These are phyloP conservation scores for Oceanodroma leucorhoa DNA, from an alignment of 2,797 vertebrate species.

Conservation along the genomic window DNA sequence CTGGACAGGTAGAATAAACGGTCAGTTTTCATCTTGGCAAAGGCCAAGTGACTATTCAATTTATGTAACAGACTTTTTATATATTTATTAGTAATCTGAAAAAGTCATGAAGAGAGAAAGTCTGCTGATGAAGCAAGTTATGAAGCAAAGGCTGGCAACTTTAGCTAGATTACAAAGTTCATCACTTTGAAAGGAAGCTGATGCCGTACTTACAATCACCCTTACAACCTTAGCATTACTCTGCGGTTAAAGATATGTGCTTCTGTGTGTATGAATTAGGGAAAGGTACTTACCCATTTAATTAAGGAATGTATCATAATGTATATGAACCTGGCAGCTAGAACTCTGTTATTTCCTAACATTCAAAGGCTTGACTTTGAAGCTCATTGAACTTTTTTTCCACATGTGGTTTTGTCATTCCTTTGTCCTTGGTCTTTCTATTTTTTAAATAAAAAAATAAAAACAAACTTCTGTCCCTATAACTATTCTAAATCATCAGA, in stretches of 20 bases:
- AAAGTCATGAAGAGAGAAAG: not conserved
- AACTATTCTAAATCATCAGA: not conserved
- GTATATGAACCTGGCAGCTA: not conserved
- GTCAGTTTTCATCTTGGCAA: constrained; percentile 4
- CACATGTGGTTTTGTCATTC: not conserved
- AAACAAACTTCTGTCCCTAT: not conserved
- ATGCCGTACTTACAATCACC: not conserved
- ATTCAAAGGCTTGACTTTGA: not conserved
- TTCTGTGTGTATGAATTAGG: not conserved
- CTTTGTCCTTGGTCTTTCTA: not conserved
- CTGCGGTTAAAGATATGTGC: not conserved
- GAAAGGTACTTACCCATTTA: not conserved
- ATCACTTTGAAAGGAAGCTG: constrained; percentile 35
- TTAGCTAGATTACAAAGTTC: not conserved
- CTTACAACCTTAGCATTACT: not conserved
- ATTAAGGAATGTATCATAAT: not conserved
- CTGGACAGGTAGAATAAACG: not conserved
- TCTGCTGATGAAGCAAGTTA: constrained; percentile 31
- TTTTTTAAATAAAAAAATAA: not conserved
- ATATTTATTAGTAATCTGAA: constrained; percentile 31
- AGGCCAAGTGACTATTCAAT: not conserved
- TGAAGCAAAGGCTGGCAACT: constrained; percentile 2
- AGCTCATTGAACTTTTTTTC: not conserved
- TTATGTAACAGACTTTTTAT: not conserved
- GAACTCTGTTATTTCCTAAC: not conserved